phyloP scores from a whole-genome alignment of 2,113 vertebrate species.

The Brachyhypopomus occidentalis region DNA sequence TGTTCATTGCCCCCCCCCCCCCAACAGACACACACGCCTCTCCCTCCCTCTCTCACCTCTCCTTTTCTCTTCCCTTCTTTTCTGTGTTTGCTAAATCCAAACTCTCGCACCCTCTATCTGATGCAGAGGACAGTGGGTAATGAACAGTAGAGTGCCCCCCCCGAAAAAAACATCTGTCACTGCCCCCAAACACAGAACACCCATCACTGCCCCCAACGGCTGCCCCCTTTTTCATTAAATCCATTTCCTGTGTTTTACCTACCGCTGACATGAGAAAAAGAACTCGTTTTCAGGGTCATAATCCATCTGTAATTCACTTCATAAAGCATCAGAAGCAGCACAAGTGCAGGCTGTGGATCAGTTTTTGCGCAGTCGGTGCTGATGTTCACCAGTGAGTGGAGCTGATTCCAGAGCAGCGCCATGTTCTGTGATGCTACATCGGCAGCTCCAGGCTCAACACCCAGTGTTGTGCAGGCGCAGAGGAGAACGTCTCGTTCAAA shows the following conservation, averaged over 20 bases:
- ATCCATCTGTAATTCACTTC: no score
- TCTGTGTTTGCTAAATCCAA: background rate
- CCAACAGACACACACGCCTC: background rate
- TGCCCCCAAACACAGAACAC: background rate
- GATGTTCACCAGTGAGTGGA: background rate
- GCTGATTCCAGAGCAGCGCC: no score
- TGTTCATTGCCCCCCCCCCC: background rate
- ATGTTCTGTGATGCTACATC: no score
- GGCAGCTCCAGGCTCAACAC: no score
- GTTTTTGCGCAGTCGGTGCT: background rate
- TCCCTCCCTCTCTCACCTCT: background rate
- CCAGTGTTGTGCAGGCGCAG: background rate
- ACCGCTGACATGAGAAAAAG: background rate
- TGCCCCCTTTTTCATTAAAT: background rate
- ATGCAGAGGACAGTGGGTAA: background rate
- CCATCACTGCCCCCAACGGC: background rate
- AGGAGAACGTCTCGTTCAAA: background rate
- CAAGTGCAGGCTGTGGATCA: no score
- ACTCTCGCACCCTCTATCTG: background rate
- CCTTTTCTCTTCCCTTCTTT: no score
- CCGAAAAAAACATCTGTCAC: background rate
- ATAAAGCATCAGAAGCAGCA: no score
- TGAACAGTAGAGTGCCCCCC: background rate
- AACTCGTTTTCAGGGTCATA: background rate
- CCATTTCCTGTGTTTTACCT: background rate